Evolutionary conservation across 1,140 invertebrate genomes (phyloP).

Genomic region (Drosophila ironensis): DNA sequence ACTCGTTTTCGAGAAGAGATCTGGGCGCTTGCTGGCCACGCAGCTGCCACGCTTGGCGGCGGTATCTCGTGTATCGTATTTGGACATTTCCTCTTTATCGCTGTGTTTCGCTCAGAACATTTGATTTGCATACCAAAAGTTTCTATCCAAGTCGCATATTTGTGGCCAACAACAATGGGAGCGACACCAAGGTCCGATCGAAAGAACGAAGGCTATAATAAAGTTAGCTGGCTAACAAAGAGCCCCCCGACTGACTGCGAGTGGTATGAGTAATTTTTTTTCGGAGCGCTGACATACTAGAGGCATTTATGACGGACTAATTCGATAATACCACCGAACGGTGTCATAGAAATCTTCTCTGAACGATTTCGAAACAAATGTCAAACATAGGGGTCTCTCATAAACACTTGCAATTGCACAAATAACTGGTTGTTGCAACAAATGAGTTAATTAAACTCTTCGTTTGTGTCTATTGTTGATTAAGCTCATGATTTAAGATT

Average conservation of each 20-base stretch:
- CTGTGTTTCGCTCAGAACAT: slow-evolving; percentile 43
- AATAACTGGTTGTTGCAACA: too few relatives aligned
- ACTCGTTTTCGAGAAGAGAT: slow-evolving; percentile 39
- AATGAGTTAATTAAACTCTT: too few relatives aligned
- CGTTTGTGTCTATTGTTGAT: too few relatives aligned
- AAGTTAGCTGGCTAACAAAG: slow-evolving; percentile 34
- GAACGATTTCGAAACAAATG: background rate
- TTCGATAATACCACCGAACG: background rate
- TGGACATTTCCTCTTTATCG: slow-evolving; percentile 71
- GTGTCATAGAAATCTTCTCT: background rate
- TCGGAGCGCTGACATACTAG: slow-evolving; percentile 13
- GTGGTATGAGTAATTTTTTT: slow-evolving; percentile 31
- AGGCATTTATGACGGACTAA: slow-evolving; percentile 5
- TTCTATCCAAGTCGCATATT: slow-evolving; percentile 52
- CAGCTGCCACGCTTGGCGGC: slow-evolving; percentile 20
- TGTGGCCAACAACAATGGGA: slow-evolving; percentile 29
- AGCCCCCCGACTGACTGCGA: slow-evolving; percentile 2
- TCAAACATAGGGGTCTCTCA: background rate
- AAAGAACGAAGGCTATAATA: slow-evolving; percentile 52
- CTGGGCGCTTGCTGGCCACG: slow-evolving; percentile 1
- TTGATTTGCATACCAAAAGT: slow-evolving; percentile 66
- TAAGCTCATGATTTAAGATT: too few relatives aligned
- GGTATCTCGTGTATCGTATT: slow-evolving; percentile 36
- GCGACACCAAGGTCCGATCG: slow-evolving; percentile 28
- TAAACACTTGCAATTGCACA: background rate